Evolutionary conservation across 2,113 vertebrate species (phyloP).

Genomic region (Oncorhynchus masou): DNA sequence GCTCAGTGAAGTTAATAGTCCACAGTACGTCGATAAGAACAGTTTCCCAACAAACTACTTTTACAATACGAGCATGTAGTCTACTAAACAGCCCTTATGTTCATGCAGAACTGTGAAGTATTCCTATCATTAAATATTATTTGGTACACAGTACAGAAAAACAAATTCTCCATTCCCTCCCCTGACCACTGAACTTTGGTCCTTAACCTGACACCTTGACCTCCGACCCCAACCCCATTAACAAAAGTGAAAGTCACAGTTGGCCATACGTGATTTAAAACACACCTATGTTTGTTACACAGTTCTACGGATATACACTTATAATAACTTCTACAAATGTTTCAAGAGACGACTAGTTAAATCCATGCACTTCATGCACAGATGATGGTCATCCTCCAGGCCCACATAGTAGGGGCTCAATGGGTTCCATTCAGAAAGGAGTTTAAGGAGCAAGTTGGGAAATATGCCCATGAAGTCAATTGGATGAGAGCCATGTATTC

Average conservation of each 20-base stretch:
- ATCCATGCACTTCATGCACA: conserved; percentile 80
- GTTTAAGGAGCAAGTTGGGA: neutral
- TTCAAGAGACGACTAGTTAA: conserved; percentile 63
- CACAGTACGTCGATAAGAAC: conserved; percentile 14
- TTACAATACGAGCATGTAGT: conserved; percentile 26
- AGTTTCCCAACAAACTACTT: neutral
- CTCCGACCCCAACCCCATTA: conserved; percentile 14
- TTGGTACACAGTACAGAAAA: conserved; percentile 2
- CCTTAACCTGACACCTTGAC: conserved; percentile 9
- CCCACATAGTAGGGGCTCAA: neutral
- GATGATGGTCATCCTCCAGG: conserved; percentile 47
- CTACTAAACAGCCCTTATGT: conserved; percentile 54
- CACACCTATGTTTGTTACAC: conserved; percentile 51
- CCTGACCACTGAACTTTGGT: conserved; percentile 4
- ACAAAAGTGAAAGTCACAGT: conserved; percentile 60
- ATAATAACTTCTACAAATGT: conserved; percentile 64
- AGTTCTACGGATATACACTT: conserved; percentile 61
- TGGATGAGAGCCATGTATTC: neutral
- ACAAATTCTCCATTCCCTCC: neutral
- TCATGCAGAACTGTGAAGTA: conserved; percentile 40
- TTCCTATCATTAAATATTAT: neutral
- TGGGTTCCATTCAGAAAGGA: neutral
- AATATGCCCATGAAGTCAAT: neutral
- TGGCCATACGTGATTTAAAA: conserved; percentile 53
- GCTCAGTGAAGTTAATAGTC: conserved; percentile 12